Evolutionary conservation across 2,888 invertebrate species (phyloP), one percentile per base, ranked within the genome.

Genomic region (Erpobdella octoculata): DNA sequence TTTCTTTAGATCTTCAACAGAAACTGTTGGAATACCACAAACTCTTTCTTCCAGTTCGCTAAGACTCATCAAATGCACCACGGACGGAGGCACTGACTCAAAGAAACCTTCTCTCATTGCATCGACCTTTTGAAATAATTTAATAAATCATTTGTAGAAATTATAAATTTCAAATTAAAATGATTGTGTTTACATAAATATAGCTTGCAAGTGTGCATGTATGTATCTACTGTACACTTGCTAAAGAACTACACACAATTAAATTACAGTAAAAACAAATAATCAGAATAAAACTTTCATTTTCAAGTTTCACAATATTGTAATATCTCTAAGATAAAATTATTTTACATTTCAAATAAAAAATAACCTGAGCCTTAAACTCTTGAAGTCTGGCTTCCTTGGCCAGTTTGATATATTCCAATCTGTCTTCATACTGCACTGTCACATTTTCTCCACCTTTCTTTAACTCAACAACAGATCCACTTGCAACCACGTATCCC

Each of bases 21-120:
- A 77, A 67, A 83, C 81, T 33, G 81, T 79, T 9, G 82, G 80
- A 70, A 82, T 80, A 6, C 83, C 83, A 78, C 83, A 81, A 25
- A 83, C 76, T 33, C 80, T 73, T 21, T 78, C 78, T 74, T 83
- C 82, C 65, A 82, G 75, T 71, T 82, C 82, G 70, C 81, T 81
- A 81, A 82, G 81, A 0, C 82, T 81, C 35, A 82, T 75, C 28
- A 83, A 74, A 65, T 80, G 79, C 12, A 82, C 76, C 18, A 81
- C 81, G 71, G 81, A 81, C 73, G 80, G 78, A 5, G 83, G 82
- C 9, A 83, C 77, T 6, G 81, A 81, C 66, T 79, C 79, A 62
- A 81, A 76, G 62, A 83, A 74, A 1, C 83, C 83, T 71, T 76
- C 74, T 62, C 78, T 77, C 5, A 82, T 78, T 1, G 82, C 80